These are phyloP conservation scores for Ariopsis seemanni DNA, from an alignment of 2,113 vertebrate genomes.

Conservation along the genomic window DNA sequence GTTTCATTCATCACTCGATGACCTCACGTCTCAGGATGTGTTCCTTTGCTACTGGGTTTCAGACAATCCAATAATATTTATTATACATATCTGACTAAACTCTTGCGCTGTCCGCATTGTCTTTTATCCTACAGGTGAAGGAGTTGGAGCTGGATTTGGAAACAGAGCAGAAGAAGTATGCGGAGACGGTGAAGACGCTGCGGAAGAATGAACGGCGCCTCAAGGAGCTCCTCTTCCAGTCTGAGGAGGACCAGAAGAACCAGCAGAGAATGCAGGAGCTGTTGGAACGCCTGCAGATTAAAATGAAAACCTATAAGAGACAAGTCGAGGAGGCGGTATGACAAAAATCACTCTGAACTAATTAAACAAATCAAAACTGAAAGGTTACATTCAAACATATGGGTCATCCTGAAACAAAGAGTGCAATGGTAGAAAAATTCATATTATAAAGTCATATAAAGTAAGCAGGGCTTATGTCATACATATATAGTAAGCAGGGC, in stretches of 20 bases:
- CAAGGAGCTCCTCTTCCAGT: slow-evolving; percentile 80
- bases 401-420: not conserved
- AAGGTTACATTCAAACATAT: not conserved
- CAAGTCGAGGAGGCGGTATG: slow-evolving; percentile 80
- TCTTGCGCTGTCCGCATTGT: not conserved
- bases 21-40: not conserved
- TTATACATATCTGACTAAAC: not conserved
- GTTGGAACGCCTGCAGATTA: slow-evolving; percentile 79
- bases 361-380: not conserved
- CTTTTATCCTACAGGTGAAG: slow-evolving; percentile 66
- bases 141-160: slow-evolving; percentile 78
- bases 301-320: slow-evolving; percentile 82
- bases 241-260: slow-evolving; percentile 81
- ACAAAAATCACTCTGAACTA: not conserved
- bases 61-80: not conserved
- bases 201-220: slow-evolving; percentile 78
- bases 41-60: not conserved
- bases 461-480: no score
- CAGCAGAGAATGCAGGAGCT: slow-evolving; percentile 79
- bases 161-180: slow-evolving; percentile 74
- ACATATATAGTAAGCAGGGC: no score
- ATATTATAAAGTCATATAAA: no score
- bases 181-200: slow-evolving; percentile 75
- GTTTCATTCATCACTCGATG: not conserved
- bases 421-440: not conserved